Conservation (phyloP, 2,888 invertebrate genomes). For the Trissonchulus sp. region DNA sequence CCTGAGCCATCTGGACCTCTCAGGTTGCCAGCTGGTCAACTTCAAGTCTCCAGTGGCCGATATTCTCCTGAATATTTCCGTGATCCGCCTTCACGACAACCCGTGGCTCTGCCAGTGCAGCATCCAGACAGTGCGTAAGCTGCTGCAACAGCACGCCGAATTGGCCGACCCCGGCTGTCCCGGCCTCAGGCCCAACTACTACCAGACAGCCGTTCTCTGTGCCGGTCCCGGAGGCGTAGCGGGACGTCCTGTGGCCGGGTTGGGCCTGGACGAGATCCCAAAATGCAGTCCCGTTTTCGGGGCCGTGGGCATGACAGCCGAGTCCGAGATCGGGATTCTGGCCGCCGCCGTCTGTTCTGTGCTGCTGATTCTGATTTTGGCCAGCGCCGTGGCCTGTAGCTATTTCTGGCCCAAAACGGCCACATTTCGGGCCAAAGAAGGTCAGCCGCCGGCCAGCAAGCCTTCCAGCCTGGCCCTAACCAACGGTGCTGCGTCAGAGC, state of each 20-base stretch:
- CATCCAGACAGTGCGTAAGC: not conserved
- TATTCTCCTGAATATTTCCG: not conserved
- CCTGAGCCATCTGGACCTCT: conserved; percentile 11
- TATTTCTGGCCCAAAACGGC: conserved; percentile 20
- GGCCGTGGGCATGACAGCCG: conserved; percentile 15
- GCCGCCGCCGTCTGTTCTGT: conserved; percentile 26
- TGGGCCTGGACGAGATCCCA: not conserved
- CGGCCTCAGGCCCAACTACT: not conserved
- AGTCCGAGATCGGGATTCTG: conserved; percentile 24
- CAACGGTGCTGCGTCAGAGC: not conserved
- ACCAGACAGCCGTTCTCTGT: not conserved
- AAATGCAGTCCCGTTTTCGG: conserved; percentile 9
- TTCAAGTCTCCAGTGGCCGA: not conserved
- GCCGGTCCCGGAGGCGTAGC: not conserved
- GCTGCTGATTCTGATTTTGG: conserved; percentile 22
- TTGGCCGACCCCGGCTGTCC: not conserved
- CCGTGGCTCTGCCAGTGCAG: conserved; percentile 21
- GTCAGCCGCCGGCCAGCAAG: not conserved
- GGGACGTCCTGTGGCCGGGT: conserved; percentile 14
- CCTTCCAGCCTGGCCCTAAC: not conserved
- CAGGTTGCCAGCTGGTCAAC: conserved; percentile 3
- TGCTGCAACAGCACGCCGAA: not conserved
- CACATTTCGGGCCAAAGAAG: not conserved
- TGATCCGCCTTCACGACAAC: conserved; percentile 12
- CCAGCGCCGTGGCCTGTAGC: conserved; percentile 23